Base-by-base conservation (phyloP, 1,140 invertebrate species). In the Conus betulinus region DNA sequence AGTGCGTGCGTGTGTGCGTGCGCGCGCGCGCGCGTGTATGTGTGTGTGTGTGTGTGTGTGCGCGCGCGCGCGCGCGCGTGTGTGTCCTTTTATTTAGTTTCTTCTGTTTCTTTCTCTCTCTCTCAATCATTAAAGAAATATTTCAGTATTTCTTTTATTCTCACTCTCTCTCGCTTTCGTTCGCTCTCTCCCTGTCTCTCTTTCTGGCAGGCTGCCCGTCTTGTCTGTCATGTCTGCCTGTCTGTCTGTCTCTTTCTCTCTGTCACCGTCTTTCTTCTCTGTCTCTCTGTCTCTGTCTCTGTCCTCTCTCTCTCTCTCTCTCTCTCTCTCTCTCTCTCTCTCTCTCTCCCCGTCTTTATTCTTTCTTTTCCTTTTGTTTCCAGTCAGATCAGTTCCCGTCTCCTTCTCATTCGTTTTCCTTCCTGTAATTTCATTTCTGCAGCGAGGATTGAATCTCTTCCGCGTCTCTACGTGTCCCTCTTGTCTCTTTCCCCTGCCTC, bases 41-140 rank as follows among this genome's bases (percentile, higher is more conserved):
- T 85, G 84, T 67, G 60, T 85, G 67, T 67, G 53, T 83, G 81
- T 83, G 81, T 57, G 78, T 81, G 78, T 51, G 78, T 81, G n/a
- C 39, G 78, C 51, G 78, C 20, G 27, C 8, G 78, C 20, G 78
- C 39, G 78, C 20, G 78, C 39, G 5, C 7, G 78, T 6, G 81
- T 83, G 81, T 55, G 81, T 83, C 39, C 39, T 83, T 60, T 60
- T 60, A 15, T 5, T 60, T 60, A 8, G 8, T 60, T 60, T 60
- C 57, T 83, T 39, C 39, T 83, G 81, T 83, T 51, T 83, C 51
- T 83, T 39, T 23, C 5, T 83, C 17, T 55, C 15, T 83, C 15
- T 25, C 15, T n/a, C 57, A 60, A 4, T 60, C 39, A 60, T 60
- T 15, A 60, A 39, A 39, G 57, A 11, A 60, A 60, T 15, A 60